Evolutionary conservation across 2,888 invertebrate species (phyloP).

Genomic region (Drosophila lacicola): DNA sequence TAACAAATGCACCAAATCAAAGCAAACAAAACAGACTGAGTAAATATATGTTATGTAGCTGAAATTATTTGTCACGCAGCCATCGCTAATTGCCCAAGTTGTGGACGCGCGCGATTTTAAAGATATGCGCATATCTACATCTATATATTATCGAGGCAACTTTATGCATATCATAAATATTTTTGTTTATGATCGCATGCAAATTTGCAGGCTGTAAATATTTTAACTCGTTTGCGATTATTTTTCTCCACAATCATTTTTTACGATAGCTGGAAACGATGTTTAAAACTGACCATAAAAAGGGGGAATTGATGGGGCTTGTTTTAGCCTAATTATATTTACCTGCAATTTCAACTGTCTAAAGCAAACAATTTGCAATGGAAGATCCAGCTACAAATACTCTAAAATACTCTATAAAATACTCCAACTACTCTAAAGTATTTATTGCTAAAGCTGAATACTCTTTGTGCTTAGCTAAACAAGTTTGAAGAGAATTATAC

Average conservation of each 20-base stretch:
- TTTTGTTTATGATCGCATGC: slow-evolving; percentile 10
- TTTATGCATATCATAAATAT: slow-evolving; percentile 14
- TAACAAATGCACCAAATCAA: background rate
- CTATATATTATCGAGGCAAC: background rate
- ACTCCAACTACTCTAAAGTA: too few species aligned
- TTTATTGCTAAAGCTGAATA: too few species aligned
- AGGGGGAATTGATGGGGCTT: background rate
- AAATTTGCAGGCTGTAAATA: slow-evolving; percentile 15
- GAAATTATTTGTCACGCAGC: background rate
- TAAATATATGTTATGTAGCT: background rate
- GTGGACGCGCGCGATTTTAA: too few species aligned
- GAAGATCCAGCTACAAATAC: background rate
- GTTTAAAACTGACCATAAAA: background rate
- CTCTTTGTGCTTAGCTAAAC: too few species aligned
- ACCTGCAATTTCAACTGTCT: background rate
- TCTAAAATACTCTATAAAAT: background rate
- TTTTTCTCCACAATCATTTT: slow-evolving; percentile 7
- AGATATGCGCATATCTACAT: background rate
- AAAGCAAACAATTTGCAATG: background rate
- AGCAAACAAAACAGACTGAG: too few species aligned
- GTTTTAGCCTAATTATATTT: background rate
- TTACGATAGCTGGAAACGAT: slow-evolving; percentile 8
- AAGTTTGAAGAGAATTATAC: too few species aligned
- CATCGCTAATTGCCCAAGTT: slow-evolving; percentile 1
- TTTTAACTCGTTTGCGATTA: slow-evolving; percentile 5